A percentile compares a stretch with the other conserved stretches of the same genome.
Conservation (phyloP, 2,888 invertebrate species). For the Folsomia candida region DNA sequence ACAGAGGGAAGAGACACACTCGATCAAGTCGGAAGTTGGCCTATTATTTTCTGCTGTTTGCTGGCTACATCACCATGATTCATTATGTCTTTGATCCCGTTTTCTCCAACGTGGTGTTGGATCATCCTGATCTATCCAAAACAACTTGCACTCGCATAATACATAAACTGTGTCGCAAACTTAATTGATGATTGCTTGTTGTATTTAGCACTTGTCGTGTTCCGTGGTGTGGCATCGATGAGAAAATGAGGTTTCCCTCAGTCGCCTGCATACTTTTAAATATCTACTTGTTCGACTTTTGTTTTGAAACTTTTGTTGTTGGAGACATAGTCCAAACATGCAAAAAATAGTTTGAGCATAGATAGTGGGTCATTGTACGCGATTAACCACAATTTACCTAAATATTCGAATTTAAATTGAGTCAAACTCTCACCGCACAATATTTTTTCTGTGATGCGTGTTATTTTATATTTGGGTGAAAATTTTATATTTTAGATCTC, state of each 20-base stretch:
- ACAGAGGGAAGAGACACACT: neutral
- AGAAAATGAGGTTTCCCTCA: neutral
- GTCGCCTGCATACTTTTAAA: neutral
- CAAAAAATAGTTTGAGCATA: no score
- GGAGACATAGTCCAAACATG: no score
- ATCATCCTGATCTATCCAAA: neutral
- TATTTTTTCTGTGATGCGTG: neutral
- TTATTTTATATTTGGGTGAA: no score
- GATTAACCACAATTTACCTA: no score
- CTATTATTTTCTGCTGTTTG: neutral
- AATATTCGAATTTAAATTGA: no score
- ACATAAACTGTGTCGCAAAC: neutral
- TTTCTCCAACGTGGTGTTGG: conserved; percentile 4
- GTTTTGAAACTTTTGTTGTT: neutral
- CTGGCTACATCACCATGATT: conserved; percentile 17
- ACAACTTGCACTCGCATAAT: neutral
- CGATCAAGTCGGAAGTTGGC: conserved; percentile 8
- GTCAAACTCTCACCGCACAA: no score
- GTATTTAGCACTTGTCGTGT: conserved; percentile 2
- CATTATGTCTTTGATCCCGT: conserved; percentile 19
- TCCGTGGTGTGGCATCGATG: neutral
- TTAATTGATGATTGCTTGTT: conserved; percentile 2
- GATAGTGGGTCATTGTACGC: no score
- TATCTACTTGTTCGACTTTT: neutral
- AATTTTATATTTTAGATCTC: neutral